Evolutionary conservation across 1,140 invertebrate species (phyloP).

Genomic region (Procambarus virginalis): DNA sequence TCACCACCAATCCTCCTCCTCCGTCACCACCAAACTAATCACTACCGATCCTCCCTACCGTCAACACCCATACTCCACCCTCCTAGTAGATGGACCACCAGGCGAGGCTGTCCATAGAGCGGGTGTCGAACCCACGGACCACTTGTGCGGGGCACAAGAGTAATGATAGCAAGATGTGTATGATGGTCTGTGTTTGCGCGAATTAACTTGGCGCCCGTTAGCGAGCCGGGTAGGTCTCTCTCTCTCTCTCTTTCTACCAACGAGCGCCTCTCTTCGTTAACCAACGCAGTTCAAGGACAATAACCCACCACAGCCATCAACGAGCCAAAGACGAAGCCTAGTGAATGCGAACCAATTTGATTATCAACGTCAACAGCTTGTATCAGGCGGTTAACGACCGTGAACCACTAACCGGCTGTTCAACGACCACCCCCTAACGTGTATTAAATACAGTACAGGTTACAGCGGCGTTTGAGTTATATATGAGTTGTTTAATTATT

Average conservation of each 20-base stretch:
- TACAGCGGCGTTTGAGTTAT: neutral
- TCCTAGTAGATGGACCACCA: too few species aligned
- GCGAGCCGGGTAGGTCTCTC: neutral
- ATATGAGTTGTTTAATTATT: neutral
- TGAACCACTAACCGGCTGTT: neutral
- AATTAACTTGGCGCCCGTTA: neutral
- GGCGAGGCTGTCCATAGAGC: too few species aligned
- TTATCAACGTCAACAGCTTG: neutral
- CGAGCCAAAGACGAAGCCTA: too few species aligned
- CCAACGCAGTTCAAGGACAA: too few species aligned
- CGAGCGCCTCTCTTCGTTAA: too few species aligned
- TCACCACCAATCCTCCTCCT: too few species aligned
- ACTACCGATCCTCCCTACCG: too few species aligned
- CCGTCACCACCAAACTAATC: neutral
- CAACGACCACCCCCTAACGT: neutral
- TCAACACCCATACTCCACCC: too few species aligned
- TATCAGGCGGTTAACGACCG: too few species aligned
- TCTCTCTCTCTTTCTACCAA: conserved; percentile 8
- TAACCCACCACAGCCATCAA: too few species aligned
- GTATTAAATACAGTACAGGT: neutral
- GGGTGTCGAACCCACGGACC: neutral
- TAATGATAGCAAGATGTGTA: conserved; percentile 12
- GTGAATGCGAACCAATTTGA: neutral
- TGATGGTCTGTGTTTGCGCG: conserved; percentile 17
- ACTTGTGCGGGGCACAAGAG: neutral